phyloP scores from a whole-genome alignment of 2,888 invertebrate species.

The Agonopterix arenella region DNA sequence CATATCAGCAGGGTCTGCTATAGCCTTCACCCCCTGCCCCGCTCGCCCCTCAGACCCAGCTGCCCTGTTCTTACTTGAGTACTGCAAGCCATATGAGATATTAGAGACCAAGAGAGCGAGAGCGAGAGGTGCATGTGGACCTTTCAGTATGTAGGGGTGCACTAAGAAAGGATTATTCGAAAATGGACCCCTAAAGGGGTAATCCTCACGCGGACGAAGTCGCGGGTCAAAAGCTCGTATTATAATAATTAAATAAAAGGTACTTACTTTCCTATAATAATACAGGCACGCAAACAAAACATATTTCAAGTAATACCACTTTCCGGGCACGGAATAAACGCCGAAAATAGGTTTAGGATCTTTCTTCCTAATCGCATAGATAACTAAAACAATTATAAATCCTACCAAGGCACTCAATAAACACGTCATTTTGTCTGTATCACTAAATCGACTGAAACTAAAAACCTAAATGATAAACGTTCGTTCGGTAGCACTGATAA shows the following conservation, averaged over 20 bases:
- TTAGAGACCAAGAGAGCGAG: too few species aligned
- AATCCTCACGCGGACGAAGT: too few species aligned
- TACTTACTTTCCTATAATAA: constrained; percentile 71
- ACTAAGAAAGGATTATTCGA: too few species aligned
- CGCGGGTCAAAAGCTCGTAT: too few species aligned
- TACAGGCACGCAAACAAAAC: constrained; percentile 69
- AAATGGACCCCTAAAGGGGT: too few species aligned
- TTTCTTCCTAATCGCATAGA: constrained; percentile 37
- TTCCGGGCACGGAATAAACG: constrained; percentile 78
- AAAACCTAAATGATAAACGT: too few species aligned
- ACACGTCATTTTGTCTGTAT: constrained; percentile 22
- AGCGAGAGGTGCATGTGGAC: too few species aligned
- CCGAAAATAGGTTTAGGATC: constrained; percentile 74
- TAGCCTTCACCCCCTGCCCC: constrained; percentile 64
- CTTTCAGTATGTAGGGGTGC: too few species aligned
- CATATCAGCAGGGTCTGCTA: constrained; percentile 62
- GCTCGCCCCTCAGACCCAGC: constrained; percentile 43
- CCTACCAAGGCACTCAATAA: constrained; percentile 12
- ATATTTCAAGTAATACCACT: constrained; percentile 81
- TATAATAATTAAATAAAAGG: not conserved
- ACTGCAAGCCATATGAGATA: constrained; percentile 29
- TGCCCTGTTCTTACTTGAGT: constrained; percentile 33
- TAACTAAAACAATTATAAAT: constrained; percentile 29
- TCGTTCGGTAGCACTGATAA: too few species aligned
- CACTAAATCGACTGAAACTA: too few species aligned